phyloP scores from a whole-genome alignment of 2,113 vertebrate species.

The Sciurus niger region DNA sequence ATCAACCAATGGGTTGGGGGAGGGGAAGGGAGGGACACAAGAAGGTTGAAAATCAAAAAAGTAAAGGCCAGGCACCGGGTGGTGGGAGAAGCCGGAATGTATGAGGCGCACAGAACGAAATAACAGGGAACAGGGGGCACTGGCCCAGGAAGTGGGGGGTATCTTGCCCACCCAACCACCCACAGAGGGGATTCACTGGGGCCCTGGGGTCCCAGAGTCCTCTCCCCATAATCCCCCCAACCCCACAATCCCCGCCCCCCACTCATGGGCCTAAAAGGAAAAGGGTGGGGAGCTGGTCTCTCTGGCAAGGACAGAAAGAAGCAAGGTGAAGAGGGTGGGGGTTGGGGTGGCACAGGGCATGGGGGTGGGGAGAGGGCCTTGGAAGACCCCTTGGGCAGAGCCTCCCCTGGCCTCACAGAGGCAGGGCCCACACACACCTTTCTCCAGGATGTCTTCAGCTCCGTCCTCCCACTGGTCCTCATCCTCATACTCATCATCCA shows the following conservation, averaged over 20 bases:
- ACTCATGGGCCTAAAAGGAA: slow-evolving; percentile 83
- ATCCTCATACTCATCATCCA: slow-evolving; percentile 97
- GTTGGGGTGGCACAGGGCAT: slow-evolving; percentile 16
- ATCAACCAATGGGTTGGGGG: slow-evolving; percentile 88
- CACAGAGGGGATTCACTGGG: slow-evolving; percentile 45
- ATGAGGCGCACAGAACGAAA: slow-evolving; percentile 84
- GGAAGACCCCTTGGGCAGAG: background rate
- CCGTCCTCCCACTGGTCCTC: slow-evolving; percentile 97
- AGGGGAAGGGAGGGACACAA: slow-evolving; percentile 86
- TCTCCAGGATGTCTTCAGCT: slow-evolving; percentile 95
- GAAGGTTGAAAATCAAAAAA: slow-evolving; percentile 88
- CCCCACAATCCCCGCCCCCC: slow-evolving; percentile 46
- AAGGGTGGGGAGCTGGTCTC: slow-evolving; percentile 65
- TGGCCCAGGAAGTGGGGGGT: slow-evolving; percentile 83
- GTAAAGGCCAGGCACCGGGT: slow-evolving; percentile 80
- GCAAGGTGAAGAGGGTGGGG: slow-evolving; percentile 74
- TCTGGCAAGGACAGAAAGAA: slow-evolving; percentile 82
- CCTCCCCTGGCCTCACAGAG: background rate
- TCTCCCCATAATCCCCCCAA: background rate
- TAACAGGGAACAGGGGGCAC: slow-evolving; percentile 69
- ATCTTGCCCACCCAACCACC: background rate
- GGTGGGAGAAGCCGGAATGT: slow-evolving; percentile 83
- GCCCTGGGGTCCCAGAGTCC: slow-evolving; percentile 62
- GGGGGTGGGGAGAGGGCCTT: slow-evolving; percentile 2
- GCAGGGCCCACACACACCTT: slow-evolving; percentile 90